Conservation (phyloP, 2,113 vertebrate genomes). For the Syngnathus scovelli region DNA sequence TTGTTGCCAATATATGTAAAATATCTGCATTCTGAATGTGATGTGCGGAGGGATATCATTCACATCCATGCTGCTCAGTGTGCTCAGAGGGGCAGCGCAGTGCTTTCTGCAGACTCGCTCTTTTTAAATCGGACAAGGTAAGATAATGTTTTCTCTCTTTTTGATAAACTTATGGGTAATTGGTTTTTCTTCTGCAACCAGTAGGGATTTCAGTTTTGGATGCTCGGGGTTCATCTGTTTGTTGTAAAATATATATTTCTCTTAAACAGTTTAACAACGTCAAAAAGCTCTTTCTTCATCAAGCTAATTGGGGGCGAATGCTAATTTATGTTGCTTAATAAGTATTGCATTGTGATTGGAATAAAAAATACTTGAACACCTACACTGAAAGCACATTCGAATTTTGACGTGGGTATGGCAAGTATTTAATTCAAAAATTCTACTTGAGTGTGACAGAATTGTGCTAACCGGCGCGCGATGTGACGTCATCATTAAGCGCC, state of each 20-base stretch:
- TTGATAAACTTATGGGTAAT: background rate
- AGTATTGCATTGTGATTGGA: background rate
- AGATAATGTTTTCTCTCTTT: constrained; percentile 42
- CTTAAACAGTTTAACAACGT: constrained; percentile 8
- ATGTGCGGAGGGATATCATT: constrained; percentile 41
- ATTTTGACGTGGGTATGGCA: background rate
- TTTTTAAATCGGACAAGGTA: constrained; percentile 47
- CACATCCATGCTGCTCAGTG: background rate
- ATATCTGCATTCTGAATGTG: fast-evolving
- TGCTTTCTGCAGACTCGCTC: constrained; percentile 43
- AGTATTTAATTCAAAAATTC: constrained; percentile 8
- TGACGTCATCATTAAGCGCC: constrained; percentile 52
- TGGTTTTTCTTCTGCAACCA: background rate
- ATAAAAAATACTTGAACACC: fast-evolving
- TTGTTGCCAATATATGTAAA: fast-evolving
- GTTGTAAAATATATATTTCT: background rate
- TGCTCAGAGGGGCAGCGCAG: constrained; percentile 34
- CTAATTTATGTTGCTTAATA: constrained; percentile 5
- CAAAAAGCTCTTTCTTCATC: constrained; percentile 45
- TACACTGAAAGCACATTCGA: fast-evolving
- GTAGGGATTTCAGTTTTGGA: fast-evolving
- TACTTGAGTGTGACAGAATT: background rate
- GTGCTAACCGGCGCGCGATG: constrained; percentile 12
- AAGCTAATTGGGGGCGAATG: constrained; percentile 32
- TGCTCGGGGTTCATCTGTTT: fast-evolving